Evolutionary conservation across 2,113 vertebrate genomes (phyloP), one percentile per base, ranked within the genome.

Genomic region (Chamaetylas fuelleborni): DNA sequence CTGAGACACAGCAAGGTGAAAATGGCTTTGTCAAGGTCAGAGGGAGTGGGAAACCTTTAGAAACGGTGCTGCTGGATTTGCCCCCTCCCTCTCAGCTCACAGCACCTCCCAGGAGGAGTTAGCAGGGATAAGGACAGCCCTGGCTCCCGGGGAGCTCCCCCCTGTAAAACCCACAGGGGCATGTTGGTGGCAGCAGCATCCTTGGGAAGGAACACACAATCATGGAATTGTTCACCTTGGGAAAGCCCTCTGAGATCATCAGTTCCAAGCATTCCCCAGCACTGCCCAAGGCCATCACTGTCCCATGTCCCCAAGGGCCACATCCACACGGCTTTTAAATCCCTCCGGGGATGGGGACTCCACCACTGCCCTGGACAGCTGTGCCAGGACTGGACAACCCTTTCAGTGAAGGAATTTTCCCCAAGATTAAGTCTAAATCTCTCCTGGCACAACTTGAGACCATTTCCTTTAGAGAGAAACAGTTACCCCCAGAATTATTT

Each of bases 21-120:
- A 90, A 15, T 91, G 60, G 79, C 79, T 76, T 26, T 81, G 53
- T 72, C 96, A 92, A 93, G 90, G 92, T 61, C 92, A 82, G 57
- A 26, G 4, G 56, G 24, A 81, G 60, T 33, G 9, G 29, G 22
- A 33, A 71, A 14, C 43, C 53, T 66, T 65, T 42, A 19, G 31
- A 45, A 86, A 24, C 4, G 0, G 1, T 9, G n/a, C 43, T 71
- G 51, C 72, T 83, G 40, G 6, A 24, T 51, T 58, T 43, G 14
- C 36, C n/a, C 70, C 47, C 60, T 85, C 60, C 69, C 73, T 15
- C 36, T 29, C 5, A 0, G 54, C 69, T 90, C 43, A 13, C 36
- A 34, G 36, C 66, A 9, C 11, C 31, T 25, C 53, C 33, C 29
- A 14, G 81, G 29, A 23, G 38, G 84, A 67, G 58, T 31, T 36